Evolutionary conservation across 2,888 invertebrate species (phyloP).

Genomic region (Harpalus rufipes): DNA sequence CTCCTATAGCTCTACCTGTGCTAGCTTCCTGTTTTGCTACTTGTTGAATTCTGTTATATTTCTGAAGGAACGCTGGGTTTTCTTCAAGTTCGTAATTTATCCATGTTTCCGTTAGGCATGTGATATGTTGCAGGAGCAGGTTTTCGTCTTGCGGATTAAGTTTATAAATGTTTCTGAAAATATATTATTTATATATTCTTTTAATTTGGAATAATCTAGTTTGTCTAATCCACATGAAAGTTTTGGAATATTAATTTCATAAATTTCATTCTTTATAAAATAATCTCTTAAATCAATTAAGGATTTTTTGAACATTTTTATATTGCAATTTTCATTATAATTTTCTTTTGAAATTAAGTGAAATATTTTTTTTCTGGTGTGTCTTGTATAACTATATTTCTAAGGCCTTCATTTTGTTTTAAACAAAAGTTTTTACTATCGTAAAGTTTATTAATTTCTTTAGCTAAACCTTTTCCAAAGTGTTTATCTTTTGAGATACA

Average conservation of each 20-base stretch:
- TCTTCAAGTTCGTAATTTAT: too few relatives aligned
- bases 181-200: background rate
- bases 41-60: too few relatives aligned
- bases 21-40: too few relatives aligned
- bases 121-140: too few relatives aligned
- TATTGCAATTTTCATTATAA: background rate
- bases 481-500: background rate
- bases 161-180: too few relatives aligned
- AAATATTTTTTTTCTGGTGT: background rate
- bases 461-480: background rate
- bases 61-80: too few relatives aligned
- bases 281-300: background rate
- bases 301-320: constrained; percentile 1
- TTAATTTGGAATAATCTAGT: background rate
- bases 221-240: background rate
- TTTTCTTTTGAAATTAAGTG: background rate
- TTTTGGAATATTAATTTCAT: background rate
- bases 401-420: background rate
- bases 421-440: constrained; percentile 1
- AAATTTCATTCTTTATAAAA: background rate
- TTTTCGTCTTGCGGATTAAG: too few relatives aligned
- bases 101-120: too few relatives aligned
- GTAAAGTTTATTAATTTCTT: background rate
- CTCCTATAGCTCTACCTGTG: too few relatives aligned
- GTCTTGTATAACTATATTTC: background rate